Base-by-base conservation (phyloP, 1,140 invertebrate genomes). In the Catajapyx aquilonaris region DNA sequence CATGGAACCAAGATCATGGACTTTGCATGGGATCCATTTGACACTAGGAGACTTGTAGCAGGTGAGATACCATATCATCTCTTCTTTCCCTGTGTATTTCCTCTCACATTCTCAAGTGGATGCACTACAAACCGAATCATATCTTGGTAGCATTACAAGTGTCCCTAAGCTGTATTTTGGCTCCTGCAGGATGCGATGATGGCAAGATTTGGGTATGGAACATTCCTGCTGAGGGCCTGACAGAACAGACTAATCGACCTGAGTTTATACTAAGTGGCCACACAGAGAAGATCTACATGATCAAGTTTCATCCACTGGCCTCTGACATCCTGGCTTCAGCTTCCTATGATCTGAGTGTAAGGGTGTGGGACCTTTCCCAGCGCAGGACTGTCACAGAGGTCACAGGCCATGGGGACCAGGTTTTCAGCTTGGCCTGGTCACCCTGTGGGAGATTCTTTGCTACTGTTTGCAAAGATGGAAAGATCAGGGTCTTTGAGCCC, bases 11-110 rank as follows among this genome's bases (percentile, higher is more conserved):
- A 76, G 43, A 72, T 91, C 4, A 80, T 84, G 66, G 87, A 95
- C 59, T 94, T 90, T 58, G 68, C 73, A 34, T 94, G 83, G 79
- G 85, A 95, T 66, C 87, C 87, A 2, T 93, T 91, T 53, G 64
- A 84, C 56, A 68, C 74, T 51, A 61, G 65, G 31, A 65, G 76
- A 34, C 61, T 95, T 30, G 71, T 81, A 40, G 81, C 88, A 31
- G 71, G 73, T 73, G 57, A 57, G 60, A n/a, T n/a, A n/a, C n/a
- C n/a, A n/a, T n/a, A n/a, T n/a, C n/a, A n/a, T n/a, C n/a, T n/a
- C n/a, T n/a, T n/a, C n/a, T n/a, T n/a, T n/a, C n/a, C n/a, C n/a
- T n/a, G n/a, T n/a, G n/a, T n/a, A n/a, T n/a, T n/a, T n/a, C n/a
- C n/a, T n/a, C n/a, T n/a, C n/a, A n/a, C n/a, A n/a, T n/a, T n/a